Base-by-base conservation (phyloP, 92 coral and sea anemone species). In the Epizoanthus scotinus region DNA sequence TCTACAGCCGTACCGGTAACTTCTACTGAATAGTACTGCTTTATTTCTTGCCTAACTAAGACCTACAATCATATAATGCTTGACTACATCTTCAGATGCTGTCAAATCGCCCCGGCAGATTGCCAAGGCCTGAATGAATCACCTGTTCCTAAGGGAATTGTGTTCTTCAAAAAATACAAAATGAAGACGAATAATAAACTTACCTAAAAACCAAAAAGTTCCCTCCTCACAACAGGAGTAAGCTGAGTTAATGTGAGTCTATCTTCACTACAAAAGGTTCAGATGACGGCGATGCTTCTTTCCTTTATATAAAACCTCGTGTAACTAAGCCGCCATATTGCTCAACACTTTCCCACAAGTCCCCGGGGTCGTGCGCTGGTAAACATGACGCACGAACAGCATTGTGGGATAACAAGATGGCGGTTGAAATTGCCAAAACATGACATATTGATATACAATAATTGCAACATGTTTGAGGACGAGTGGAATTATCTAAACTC, bases 371-470 rank as follows among this genome's bases (percentile, higher is more conserved):
- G 28, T 9, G 34, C 6, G 25, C 44, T 12, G 27, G 17, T 60
- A 2, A 50, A 27, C 59, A 24, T 19, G 52, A 56, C 38, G 68
- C 66, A 57, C 68, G 58, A 5, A 67, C 15, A 19, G 81, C 28
- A 58, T 60, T 57, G 19, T 75, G 81, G 81, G 69, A 57, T 5
- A 24, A 21, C 81, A 75, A 75, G 49, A 75, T 75, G 81, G 81
- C 81, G 81, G 81, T 75, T 75, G 67, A 57, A 73, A 34, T 3
- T 13, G 13, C 1, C 3, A 36, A 0, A 31, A 53, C 31, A 59
- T 10, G 15, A 27, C 8, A 14, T 19, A 53, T 6, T 36, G n/a
- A n/a, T n/a, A n/a, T n/a, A n/a, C n/a, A n/a, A 26, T 29, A 50
- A 25, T 21, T 22, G 34, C 5, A 52, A 25, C 17, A 52, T 24